A percentile compares a stretch with the other conserved stretches of the same genome.
Conservation (phyloP, 2,888 invertebrate genomes). For the Amiota mariae region DNA sequence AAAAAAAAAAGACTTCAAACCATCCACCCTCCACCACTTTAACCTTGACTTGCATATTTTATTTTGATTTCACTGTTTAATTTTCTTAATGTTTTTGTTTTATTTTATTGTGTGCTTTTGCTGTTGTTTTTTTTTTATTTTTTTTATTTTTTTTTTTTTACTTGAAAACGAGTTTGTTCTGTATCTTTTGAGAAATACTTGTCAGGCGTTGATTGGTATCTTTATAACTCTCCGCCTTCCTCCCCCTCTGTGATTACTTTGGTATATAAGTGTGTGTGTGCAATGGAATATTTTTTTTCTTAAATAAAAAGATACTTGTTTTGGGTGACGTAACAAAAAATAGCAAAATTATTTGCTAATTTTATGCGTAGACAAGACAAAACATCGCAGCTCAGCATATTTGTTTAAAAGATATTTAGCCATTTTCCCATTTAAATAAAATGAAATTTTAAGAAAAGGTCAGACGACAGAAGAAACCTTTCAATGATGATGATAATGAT, state of each 20-base stretch:
- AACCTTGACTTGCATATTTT: not conserved
- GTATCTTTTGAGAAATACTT: no score
- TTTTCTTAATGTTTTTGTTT: no score
- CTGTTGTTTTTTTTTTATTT: not conserved
- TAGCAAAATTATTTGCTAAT: slow-evolving; percentile 13
- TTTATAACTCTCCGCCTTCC: no score
- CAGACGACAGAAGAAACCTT: not conserved
- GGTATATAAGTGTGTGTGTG: not conserved
- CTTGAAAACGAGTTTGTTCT: not conserved
- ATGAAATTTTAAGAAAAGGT: not conserved
- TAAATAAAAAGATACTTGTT: not conserved
- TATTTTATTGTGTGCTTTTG: not conserved
- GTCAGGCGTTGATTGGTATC: no score
- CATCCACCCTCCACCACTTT: no score
- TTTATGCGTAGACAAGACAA: not conserved
- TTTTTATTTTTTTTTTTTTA: not conserved
- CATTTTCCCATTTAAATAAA: no score
- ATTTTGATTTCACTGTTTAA: not conserved
- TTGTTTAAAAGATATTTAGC: no score
- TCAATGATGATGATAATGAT: not conserved
- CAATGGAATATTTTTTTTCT: not conserved
- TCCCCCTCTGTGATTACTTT: no score
- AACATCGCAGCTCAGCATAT: no score
- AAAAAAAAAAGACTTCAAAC: not conserved
- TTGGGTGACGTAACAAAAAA: not conserved